Evolutionary conservation across 2,888 invertebrate genomes (phyloP), one percentile per base, ranked within the genome.

Genomic region (Seira sanloemensis): DNA sequence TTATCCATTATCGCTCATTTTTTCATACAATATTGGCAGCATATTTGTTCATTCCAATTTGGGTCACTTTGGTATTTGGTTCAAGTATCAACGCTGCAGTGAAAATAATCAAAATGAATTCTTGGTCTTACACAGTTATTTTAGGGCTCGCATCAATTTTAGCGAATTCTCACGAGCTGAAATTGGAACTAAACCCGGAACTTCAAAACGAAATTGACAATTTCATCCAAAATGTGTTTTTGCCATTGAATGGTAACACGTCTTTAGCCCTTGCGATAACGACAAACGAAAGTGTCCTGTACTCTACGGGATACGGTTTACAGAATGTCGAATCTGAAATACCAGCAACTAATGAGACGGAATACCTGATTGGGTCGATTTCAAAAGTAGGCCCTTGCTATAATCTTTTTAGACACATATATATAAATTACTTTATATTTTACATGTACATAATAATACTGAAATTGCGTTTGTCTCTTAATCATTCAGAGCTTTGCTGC

Each of bases 401-500:
- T n/a, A n/a, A n/a, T n/a, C n/a, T n/a, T n/a, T n/a, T n/a, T n/a
- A n/a, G n/a, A n/a, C n/a, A n/a, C n/a, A n/a, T n/a, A n/a, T n/a
- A n/a, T n/a, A n/a, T n/a, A n/a, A n/a, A n/a, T n/a, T n/a, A n/a
- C n/a, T n/a, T n/a, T n/a, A n/a, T n/a, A n/a, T n/a, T n/a, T n/a
- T n/a, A n/a, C n/a, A n/a, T n/a, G n/a, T n/a, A n/a, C n/a, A n/a
- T n/a, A n/a, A n/a, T n/a, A n/a, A n/a, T n/a, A n/a, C n/a, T n/a
- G n/a, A n/a, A n/a, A 37, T 37, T 12, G 37, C 37, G n/a, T 37
- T 37, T 37, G 37, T 7, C 12, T 37, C 37, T 7, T 37, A 37
- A 37, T 37, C 37, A 12, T 94, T 37, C 95, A 94, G 71, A 98
- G 93, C 90, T 94, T 95, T 91, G 96, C 96, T 4, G 96, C 95